Evolutionary conservation across 2,797 vertebrate species (phyloP).

Genomic region (Hippocampus kuda): DNA sequence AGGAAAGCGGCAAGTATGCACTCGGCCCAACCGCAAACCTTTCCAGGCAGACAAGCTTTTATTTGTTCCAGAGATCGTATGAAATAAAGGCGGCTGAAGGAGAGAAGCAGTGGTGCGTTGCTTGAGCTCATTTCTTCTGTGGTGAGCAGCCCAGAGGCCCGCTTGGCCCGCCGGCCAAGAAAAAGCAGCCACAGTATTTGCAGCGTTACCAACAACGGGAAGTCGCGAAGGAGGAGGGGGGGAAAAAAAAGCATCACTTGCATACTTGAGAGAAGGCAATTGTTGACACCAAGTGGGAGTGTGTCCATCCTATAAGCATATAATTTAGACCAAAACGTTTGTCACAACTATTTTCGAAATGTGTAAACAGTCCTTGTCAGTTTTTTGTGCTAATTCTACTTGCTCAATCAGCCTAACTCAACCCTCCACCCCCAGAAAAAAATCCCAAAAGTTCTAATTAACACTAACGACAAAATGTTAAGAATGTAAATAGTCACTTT

Average conservation of each 20-base stretch:
- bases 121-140: slow-evolving; percentile 54
- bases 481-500: no score
- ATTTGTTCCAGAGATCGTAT: slow-evolving; percentile 20
- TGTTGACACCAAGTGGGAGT: neutral
- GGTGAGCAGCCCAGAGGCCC: slow-evolving; percentile 40
- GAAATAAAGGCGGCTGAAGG: slow-evolving; percentile 24
- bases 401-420: no score
- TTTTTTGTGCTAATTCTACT: slow-evolving; percentile 5
- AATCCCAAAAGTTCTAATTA: no score
- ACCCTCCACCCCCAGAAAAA: no score
- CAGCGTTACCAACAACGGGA: slow-evolving; percentile 44
- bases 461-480: no score
- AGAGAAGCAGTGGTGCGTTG: slow-evolving; percentile 19
- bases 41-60: slow-evolving; percentile 8
- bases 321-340: neutral
- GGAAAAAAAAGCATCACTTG: neutral
- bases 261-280: neutral
- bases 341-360: neutral
- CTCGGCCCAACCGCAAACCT: neutral
- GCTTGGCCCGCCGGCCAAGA: slow-evolving; percentile 38
- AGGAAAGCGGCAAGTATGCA: neutral
- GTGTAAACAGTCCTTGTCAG: neutral
- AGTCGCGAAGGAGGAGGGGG: slow-evolving; percentile 33
- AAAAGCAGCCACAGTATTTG: slow-evolving; percentile 52
- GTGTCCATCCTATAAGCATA: neutral